Base-by-base conservation (phyloP, 2,113 vertebrate species). In the Hippocampus abdominalis region DNA sequence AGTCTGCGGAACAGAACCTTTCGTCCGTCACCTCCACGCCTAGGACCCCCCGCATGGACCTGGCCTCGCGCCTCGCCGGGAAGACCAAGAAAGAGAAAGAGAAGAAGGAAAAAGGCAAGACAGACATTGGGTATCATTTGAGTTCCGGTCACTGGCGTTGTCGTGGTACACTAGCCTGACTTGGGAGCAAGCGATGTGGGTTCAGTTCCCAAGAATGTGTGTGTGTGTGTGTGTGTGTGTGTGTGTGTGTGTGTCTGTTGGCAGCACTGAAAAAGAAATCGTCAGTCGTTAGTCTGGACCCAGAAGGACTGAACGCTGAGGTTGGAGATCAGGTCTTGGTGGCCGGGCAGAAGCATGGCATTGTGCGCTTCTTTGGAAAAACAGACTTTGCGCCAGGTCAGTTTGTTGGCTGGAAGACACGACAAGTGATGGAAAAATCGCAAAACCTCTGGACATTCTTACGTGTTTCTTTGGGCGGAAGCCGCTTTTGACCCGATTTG, bases 361-460 rank as follows among this genome's bases (percentile, higher is more conserved):
- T 88, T 1, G 91, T 95, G 5, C 94, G 94, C 36, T 97, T 92
- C 86, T 96, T 93, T 0, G 95, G 95, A 4, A 96, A 96, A 73
- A 97, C 95, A 0, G 95, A 96, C 87, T 96, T 96, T 69, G 95
- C 95, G 70, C 95, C 95, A 82, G 95, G 95, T 95, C 29, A 11
- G 71, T 68, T 48, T 18, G 46, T 0, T 16, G 16, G 46, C 15
- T 48, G 6, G 15, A 18, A 16, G 18, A 49, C 18, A 49, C 48
- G 0, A 3, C 15, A 48, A 18, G 44, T 12, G 44, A 48, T 16
- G 13, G 13, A 16, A 48, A 48, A 18, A 20, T 18, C 3, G 16
- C 10, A 44, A 32, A 32, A 32, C 29, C 29, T 32, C 3, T 32
- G 29, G 29, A 32, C 29, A 32, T 32, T 32, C 29, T 32, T 32